A percentile compares a stretch with the other conserved stretches of the same genome.
phyloP scores from a whole-genome alignment of 2,888 invertebrate species.

The Drosophila flavopinicola region DNA sequence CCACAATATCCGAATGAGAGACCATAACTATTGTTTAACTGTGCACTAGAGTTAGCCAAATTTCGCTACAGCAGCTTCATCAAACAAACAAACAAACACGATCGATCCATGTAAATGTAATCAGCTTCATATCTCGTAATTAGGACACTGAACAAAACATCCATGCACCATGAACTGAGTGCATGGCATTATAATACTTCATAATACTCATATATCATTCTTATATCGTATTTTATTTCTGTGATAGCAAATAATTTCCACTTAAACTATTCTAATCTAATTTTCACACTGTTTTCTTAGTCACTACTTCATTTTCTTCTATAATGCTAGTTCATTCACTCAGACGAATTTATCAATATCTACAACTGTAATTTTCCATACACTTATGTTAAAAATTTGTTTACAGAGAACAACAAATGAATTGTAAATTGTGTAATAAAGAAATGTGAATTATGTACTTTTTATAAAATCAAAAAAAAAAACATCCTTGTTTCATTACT shows the following conservation, averaged over 20 bases:
- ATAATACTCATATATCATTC: slow-evolving; percentile 62
- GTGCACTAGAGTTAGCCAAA: slow-evolving; percentile 74
- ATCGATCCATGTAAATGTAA: slow-evolving; percentile 65
- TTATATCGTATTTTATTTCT: slow-evolving; percentile 73
- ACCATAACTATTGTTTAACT: slow-evolving; percentile 51
- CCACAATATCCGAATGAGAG: slow-evolving; percentile 27
- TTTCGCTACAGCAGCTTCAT: slow-evolving; percentile 53
- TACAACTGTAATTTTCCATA: slow-evolving; percentile 52
- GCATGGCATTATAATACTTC: slow-evolving; percentile 49
- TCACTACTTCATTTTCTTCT: slow-evolving; percentile 55
- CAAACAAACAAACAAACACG: slow-evolving; percentile 23
- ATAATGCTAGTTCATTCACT: slow-evolving; percentile 59
- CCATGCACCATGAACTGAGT: slow-evolving; percentile 24
- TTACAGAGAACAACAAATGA: slow-evolving; percentile 63
- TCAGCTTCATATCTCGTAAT: slow-evolving; percentile 79
- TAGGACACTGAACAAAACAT: slow-evolving; percentile 68
- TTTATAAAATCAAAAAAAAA: slow-evolving; percentile 68
- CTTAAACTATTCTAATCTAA: slow-evolving; percentile 21
- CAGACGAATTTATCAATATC: slow-evolving; percentile 71
- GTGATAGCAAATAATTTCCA: slow-evolving; percentile 75
- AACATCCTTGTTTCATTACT: not conserved
- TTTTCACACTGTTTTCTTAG: slow-evolving; percentile 47
- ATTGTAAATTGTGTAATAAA: slow-evolving; percentile 73
- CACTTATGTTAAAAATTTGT: slow-evolving; percentile 46
- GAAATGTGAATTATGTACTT: slow-evolving; percentile 75